Evolutionary conservation across 2,888 invertebrate species (phyloP).

Genomic region (Drosophila tanythrix): DNA sequence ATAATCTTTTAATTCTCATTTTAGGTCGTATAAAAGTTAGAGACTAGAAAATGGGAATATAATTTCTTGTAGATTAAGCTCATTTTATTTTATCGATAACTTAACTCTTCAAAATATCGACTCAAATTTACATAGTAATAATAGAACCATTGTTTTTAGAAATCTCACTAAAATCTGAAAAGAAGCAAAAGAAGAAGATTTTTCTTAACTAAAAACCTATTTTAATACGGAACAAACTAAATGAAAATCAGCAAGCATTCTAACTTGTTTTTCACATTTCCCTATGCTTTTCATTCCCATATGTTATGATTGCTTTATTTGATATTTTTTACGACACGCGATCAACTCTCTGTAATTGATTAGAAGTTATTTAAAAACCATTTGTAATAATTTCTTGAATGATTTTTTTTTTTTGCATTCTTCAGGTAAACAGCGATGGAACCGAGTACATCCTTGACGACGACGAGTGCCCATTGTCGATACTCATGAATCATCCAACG

Average conservation of each 20-base stretch:
- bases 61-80: not conserved
- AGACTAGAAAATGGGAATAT: too few relatives aligned
- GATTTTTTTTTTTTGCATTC: not conserved
- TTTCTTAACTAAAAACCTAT: not conserved
- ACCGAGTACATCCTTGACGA: conserved; percentile 97
- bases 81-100: too few relatives aligned
- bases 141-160: too few relatives aligned
- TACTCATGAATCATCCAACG: conserved; percentile 94
- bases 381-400: not conserved
- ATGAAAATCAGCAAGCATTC: not conserved
- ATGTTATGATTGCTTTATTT: not conserved
- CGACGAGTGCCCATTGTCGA: conserved; percentile 98
- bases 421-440: conserved; percentile 88
- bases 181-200: too few relatives aligned
- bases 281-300: not conserved
- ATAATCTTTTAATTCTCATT: not conserved
- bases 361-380: not conserved
- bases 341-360: not conserved
- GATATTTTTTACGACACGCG: not conserved
- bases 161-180: not conserved
- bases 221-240: not conserved
- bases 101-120: too few relatives aligned
- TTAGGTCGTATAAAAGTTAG: too few relatives aligned
- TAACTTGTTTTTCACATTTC: not conserved
- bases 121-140: too few relatives aligned